Evolutionary conservation across 2,797 vertebrate genomes (phyloP).

Genomic region (Gymnothorax javanicus): DNA sequence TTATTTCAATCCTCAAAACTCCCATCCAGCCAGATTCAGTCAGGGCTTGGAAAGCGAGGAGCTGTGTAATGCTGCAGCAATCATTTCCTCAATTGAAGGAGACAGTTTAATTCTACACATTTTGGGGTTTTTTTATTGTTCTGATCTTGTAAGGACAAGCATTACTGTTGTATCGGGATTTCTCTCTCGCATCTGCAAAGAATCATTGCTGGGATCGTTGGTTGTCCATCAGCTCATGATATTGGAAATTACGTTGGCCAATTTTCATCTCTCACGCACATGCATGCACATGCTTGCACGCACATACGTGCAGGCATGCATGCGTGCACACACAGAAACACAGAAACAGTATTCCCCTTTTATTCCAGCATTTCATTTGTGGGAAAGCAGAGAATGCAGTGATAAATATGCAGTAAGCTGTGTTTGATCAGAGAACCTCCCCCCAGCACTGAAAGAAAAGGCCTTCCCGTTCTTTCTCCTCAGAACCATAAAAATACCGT

Average conservation of each 20-base stretch:
- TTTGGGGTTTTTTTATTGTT: conserved; percentile 10
- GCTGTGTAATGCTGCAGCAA: background rate
- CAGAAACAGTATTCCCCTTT: background rate
- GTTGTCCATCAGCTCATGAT: background rate
- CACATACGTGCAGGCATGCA: no score
- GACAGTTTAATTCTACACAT: conserved; percentile 12
- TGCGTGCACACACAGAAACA: background rate
- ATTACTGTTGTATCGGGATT: background rate
- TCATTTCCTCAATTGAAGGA: conserved; percentile 18
- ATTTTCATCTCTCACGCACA: background rate
- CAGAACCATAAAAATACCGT: background rate
- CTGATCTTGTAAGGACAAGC: background rate
- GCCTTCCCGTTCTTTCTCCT: background rate
- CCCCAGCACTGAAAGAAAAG: background rate
- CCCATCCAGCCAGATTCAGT: conserved; percentile 9
- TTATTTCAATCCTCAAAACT: background rate
- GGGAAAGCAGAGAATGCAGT: background rate
- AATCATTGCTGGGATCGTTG: background rate
- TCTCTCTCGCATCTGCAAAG: background rate
- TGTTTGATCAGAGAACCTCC: background rate
- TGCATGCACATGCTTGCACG: no score
- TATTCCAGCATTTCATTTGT: background rate
- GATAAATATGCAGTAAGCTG: conserved; percentile 5
- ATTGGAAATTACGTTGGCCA: background rate
- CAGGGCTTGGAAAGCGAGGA: background rate